Evolutionary conservation across 2,113 vertebrate species (phyloP).

Genomic region (Corythaeola cristata): DNA sequence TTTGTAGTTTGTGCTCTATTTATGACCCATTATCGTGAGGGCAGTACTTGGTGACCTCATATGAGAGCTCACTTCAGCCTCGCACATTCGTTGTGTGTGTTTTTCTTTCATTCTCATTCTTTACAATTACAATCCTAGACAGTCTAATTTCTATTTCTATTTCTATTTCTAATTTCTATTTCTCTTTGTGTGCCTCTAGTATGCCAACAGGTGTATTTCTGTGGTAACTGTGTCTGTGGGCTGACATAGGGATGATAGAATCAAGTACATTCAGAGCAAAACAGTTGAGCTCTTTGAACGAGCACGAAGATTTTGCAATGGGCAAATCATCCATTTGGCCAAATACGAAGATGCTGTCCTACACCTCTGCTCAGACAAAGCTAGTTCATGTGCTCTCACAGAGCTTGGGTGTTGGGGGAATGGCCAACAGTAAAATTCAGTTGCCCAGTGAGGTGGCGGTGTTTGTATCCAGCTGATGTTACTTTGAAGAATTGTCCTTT

Average conservation of each 20-base stretch:
- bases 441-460: not conserved
- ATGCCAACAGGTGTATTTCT: not conserved
- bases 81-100: not conserved
- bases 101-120: not conserved
- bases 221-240: not conserved
- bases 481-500: not conserved
- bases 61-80: not conserved
- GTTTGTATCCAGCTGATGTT: not conserved
- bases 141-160: not conserved
- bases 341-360: not conserved
- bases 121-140: constrained; percentile 1
- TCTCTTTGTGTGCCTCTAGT: not conserved
- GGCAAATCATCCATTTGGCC: not conserved
- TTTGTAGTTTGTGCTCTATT: not conserved
- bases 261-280: not conserved
- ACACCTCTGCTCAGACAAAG: not conserved
- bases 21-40: not conserved
- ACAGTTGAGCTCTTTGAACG: not conserved
- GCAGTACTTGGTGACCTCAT: not conserved
- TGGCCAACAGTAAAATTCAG: not conserved
- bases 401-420: not conserved
- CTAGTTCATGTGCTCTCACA: not conserved
- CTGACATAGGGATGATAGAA: not conserved
- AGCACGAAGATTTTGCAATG: not conserved
- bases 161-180: not conserved